phyloP scores from a whole-genome alignment of 1,140 invertebrate species.

The Chironomus striatipennis region DNA sequence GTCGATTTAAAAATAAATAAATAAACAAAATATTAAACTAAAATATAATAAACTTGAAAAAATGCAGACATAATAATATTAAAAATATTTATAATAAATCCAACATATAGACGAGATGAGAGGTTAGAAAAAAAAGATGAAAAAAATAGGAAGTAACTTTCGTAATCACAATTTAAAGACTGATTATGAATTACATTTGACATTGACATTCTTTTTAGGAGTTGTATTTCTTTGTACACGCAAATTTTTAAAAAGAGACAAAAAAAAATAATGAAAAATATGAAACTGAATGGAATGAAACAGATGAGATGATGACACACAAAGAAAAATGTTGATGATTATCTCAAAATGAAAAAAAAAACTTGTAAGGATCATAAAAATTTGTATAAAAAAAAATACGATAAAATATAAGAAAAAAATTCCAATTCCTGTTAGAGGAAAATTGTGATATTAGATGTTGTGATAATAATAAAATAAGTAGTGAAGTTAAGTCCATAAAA shows the following conservation, averaged over 20 bases:
- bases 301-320: not conserved
- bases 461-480: conserved; percentile 10
- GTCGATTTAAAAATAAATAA: not conserved
- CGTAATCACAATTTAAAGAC: conserved; percentile 8
- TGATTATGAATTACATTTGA: conserved; percentile 11
- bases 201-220: conserved; percentile 11
- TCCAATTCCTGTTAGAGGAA: not conserved
- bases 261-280: not conserved
- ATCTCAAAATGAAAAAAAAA: not conserved
- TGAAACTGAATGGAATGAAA: not conserved
- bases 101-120: not conserved
- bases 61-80: not conserved
- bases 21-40: not conserved
- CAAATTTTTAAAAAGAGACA: not conserved
- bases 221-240: conserved; percentile 2
- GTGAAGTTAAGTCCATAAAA: conserved; percentile 2
- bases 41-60: not conserved
- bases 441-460: conserved; percentile 14
- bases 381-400: not conserved
- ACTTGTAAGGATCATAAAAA: not conserved
- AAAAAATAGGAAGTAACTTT: not conserved
- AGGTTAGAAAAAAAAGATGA: not conserved
- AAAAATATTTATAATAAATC: too few species aligned
- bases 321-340: conserved; percentile 13
- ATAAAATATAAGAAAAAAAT: not conserved